Evolutionary conservation across 2,113 vertebrate species (phyloP), one percentile per base, ranked within the genome.

Genomic region (Oenanthe melanoleuca): DNA sequence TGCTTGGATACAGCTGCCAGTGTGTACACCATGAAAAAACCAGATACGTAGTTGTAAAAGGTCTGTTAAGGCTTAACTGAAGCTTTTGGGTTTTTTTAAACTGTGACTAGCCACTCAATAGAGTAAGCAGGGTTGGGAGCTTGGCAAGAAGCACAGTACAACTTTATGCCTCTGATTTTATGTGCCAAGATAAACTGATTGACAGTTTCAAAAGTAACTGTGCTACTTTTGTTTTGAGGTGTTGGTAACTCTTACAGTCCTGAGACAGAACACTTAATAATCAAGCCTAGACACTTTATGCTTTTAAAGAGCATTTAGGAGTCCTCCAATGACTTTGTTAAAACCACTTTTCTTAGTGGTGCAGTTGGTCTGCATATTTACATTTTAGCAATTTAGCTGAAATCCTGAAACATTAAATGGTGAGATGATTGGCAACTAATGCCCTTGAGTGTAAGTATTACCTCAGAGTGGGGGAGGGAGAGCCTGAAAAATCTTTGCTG

Each of bases 401-500:
- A 88, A 71, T 44, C 56, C 19, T 21, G 31, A 64, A 71, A 72
- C 11, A 21, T 38, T 38, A 56, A n/a, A 26, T 47, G 11, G 38
- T 42, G 40, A 72, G 20, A 40, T 65, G 28, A 92, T 73, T 45
- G 28, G 31, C 31, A 75, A 75, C 4, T 47, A 33, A 37, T 0
- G 5, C 49, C 52, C 14, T 67, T 79, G 37, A 78, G 16, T 1
- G 0, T 3, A 82, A 42, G 10, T 55, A n/a, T 47, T 72, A 28
- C 4, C 38, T 38, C 12, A 45, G 8, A 33, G 37, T 0, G 2
- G 9, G 6, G 3, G 3, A 79, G 21, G 56, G 44, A 67, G 22
- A 69, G n/a, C n/a, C 40, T 84, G 56, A 85, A 86, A 93, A 93
- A 38, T 16, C 13, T 28, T 85, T 82, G 33, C 44, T 82, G 77